Conservation (phyloP, 2,888 invertebrate species). For the Urechis unicinctus region DNA sequence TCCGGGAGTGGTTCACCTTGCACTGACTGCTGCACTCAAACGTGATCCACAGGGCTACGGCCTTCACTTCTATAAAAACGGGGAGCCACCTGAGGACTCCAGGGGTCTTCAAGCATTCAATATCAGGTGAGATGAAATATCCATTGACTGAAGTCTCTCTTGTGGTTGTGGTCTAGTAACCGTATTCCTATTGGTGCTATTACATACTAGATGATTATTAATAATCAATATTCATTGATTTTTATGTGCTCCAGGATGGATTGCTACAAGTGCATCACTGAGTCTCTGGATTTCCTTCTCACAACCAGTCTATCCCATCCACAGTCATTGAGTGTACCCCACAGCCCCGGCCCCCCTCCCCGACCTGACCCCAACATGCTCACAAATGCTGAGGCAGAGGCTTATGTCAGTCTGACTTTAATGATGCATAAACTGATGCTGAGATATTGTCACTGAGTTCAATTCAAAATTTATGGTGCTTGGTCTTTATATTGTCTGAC, state of each 20-base stretch:
- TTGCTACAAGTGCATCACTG: constrained; percentile 79
- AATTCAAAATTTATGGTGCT: too few species aligned
- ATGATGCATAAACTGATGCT: too few species aligned
- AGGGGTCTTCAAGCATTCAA: constrained; percentile 70
- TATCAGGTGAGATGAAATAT: constrained; percentile 25
- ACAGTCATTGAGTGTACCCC: constrained; percentile 49
- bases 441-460: too few species aligned
- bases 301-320: constrained; percentile 43
- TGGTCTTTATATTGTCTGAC: too few species aligned
- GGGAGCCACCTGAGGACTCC: constrained; percentile 74
- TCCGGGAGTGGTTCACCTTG: constrained; percentile 81
- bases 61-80: constrained; percentile 77
- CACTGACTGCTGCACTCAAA: constrained; percentile 74
- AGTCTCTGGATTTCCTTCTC: constrained; percentile 55
- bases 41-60: constrained; percentile 83
- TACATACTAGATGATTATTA: not conserved
- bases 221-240: not conserved
- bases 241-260: constrained; percentile 61
- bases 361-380: constrained; percentile 42
- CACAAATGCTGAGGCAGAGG: constrained; percentile 39
- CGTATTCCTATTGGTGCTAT: not conserved
- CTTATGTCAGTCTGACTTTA: constrained; percentile 35
- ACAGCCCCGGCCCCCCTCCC: constrained; percentile 49
- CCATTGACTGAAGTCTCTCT: not conserved
- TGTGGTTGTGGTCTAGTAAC: not conserved